Evolutionary conservation across 2,797 vertebrate species (phyloP).

Genomic region (Calcarius lapponicus): DNA sequence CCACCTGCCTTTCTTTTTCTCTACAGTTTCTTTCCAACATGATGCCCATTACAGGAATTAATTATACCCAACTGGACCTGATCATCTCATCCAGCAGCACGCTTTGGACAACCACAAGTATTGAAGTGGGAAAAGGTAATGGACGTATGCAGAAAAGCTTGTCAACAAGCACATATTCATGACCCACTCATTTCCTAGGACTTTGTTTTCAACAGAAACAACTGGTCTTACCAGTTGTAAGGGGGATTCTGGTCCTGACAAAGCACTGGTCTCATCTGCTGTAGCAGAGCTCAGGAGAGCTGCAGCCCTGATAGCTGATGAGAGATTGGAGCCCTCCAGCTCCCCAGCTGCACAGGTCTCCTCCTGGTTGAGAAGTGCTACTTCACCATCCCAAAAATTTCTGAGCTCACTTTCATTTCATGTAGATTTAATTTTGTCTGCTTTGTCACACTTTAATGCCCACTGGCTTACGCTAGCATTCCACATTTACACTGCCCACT

Average conservation of each 20-base stretch:
- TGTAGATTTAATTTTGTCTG: not conserved
- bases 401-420: not conserved
- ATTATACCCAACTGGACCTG: not conserved
- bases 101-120: not conserved
- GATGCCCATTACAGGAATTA: not conserved
- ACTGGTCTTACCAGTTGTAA: not conserved
- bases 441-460: not conserved
- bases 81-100: not conserved
- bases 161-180: not conserved
- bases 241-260: not conserved
- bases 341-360: not conserved
- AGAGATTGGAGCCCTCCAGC: not conserved
- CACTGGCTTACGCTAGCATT: not conserved
- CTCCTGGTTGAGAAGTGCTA: not conserved
- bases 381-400: not conserved
- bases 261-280: not conserved
- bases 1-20: conserved; percentile 1
- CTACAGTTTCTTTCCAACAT: not conserved
- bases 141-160: not conserved
- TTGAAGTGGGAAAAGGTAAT: not conserved
- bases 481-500: not conserved
- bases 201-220: not conserved
- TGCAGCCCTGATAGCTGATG: not conserved
- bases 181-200: not conserved
- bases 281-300: not conserved